Base-by-base conservation (phyloP, 2,113 vertebrate species). In the Cromileptes altivelis region DNA sequence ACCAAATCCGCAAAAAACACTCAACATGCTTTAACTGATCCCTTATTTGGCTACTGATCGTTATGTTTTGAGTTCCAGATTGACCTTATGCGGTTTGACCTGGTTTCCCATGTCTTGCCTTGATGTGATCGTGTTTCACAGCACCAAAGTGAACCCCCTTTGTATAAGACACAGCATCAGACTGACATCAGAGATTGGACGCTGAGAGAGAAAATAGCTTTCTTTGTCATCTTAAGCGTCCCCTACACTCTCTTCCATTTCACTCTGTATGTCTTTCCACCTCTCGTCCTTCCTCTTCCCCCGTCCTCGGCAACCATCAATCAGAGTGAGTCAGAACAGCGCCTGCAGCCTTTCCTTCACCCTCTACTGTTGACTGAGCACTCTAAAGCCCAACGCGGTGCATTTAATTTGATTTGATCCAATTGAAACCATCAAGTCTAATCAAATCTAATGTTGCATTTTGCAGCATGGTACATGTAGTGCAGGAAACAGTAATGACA, bases 401-500 rank as follows among this genome's bases (percentile, higher is more conserved):
- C 77, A 80, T 92, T 92, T 82, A 69, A 84, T 92, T 84, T 79
- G 79, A 90, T 92, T 89, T 86, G 71, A 90, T 91, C 81, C 85
- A 89, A 90, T 84, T 90, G 78, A 88, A 91, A 87, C 71, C 75
- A 87, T 92, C 90, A 76, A 82, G 68, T 85, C 80, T 86, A 85
- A 92, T 90, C 70, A 90, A 76, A 79, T 89, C 67, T 64, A 85
- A 78, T 79, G 78, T 63, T 65, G 65, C 56, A 53, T 78, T 89
- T 79, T 82, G 21, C 87, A 17, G 25, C 83, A 78, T 70, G 65
- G 61, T 55, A 23, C 53, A 70, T 64, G 71, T 63, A 68, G 53
- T 52, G 50, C 60, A 86, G 68, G 55, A 80, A 85, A 84, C 27
- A 2, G 30, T 90, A 86, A 91, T 81, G 72, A 80, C 77, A 81